phyloP scores from a whole-genome alignment of 1,140 invertebrate genomes.

The Dryas iulia region DNA sequence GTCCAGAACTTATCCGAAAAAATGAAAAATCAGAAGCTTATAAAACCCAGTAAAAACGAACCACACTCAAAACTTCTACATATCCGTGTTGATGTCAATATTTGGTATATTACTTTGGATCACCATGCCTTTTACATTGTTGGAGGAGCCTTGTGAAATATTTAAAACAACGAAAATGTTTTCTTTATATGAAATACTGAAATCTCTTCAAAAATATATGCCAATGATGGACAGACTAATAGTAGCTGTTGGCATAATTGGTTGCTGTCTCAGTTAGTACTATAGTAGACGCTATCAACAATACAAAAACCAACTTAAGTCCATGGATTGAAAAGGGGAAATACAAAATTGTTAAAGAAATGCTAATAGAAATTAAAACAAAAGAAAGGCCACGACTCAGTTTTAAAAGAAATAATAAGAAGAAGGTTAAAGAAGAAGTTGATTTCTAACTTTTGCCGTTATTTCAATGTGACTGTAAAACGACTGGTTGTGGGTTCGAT shows the following conservation, averaged over 20 bases:
- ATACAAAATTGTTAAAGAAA: neutral
- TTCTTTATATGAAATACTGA: constrained; percentile 23
- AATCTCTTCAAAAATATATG: constrained; percentile 31
- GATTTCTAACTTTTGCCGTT: neutral
- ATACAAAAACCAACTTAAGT: constrained; percentile 34
- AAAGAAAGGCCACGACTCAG: neutral
- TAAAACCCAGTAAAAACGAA: constrained; percentile 33
- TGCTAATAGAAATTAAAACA: neutral
- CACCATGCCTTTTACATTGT: constrained; percentile 35
- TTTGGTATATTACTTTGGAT: constrained; percentile 32
- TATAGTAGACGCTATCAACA: constrained; percentile 32
- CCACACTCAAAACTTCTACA: constrained; percentile 25
- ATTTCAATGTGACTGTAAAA: too few species aligned
- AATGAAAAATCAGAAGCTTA: constrained; percentile 2
- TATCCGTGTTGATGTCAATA: constrained; percentile 40
- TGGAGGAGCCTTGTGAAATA: constrained; percentile 35
- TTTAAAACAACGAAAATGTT: constrained; percentile 26
- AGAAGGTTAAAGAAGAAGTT: neutral
- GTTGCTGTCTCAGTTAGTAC: constrained; percentile 22
- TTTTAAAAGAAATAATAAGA: neutral
- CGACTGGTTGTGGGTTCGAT: too few species aligned
- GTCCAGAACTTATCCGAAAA: neutral
- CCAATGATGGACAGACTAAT: constrained; percentile 37
- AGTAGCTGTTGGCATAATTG: constrained; percentile 30
- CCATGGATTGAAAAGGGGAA: neutral